Evolutionary conservation across 2,888 invertebrate genomes (phyloP).

Genomic region (Melanargia galathea): DNA sequence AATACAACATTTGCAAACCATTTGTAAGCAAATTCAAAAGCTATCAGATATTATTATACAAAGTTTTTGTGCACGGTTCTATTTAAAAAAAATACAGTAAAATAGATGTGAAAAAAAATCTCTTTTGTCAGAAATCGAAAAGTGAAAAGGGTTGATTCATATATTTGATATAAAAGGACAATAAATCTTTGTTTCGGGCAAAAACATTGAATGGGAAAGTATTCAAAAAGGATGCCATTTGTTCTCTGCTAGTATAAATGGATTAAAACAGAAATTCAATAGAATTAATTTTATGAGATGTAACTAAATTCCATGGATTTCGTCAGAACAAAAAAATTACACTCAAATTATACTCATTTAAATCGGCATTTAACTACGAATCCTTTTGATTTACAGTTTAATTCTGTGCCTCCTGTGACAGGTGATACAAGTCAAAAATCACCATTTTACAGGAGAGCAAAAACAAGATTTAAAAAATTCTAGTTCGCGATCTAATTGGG

Average conservation of each 20-base stretch:
- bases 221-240: slow-evolving; percentile 38
- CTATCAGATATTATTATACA: neutral
- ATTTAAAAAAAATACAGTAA: neutral
- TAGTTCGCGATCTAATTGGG: no score
- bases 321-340: no score
- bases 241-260: slow-evolving; percentile 32
- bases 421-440: no score
- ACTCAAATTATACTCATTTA: no score
- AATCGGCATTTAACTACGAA: no score
- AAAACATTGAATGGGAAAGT: slow-evolving; percentile 33
- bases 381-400: no score
- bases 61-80: neutral
- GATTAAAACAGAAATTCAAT: slow-evolving; percentile 25
- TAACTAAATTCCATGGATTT: neutral
- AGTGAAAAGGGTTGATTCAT: slow-evolving; percentile 39
- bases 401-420: no score
- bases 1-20: neutral
- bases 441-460: no score
- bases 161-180: slow-evolving; percentile 38
- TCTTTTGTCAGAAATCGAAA: slow-evolving; percentile 29
- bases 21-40: neutral
- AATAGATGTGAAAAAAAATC: slow-evolving; percentile 7
- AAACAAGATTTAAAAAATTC: no score
- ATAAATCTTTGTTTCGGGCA: slow-evolving; percentile 39
- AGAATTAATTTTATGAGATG: slow-evolving; percentile 19